Base-by-base conservation (phyloP, 2,113 vertebrate species). In the Zootoca vivipara region DNA sequence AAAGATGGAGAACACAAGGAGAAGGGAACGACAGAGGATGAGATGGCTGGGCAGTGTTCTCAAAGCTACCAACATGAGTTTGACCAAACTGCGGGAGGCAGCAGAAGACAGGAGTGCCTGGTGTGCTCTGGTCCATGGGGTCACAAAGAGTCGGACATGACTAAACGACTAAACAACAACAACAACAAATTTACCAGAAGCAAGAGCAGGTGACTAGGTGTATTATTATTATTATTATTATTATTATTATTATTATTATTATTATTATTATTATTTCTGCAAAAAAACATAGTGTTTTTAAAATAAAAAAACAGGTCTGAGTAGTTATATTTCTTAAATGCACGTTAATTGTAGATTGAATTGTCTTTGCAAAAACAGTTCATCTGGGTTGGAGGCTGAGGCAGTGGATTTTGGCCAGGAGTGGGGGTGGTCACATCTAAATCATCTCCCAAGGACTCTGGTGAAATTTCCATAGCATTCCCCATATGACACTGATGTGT, bases 401-500 rank as follows among this genome's bases (percentile, higher is more conserved):
- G 33, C 28, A 1, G 42, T 72, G 69, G 3, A 35, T 83, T 30
- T 30, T 35, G 70, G 8, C 9, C 22, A 69, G 77, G 83, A 85
- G 91, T 82, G 90, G 88, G 80, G 74, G 91, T 9, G 95, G 95
- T 94, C 94, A 67, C 92, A 93, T 96, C 95, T 96, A 97, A 96
- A 97, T 97, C 95, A 96, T 93, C 95, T 97, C 95, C 96, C 96
- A 96, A 97, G 96, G 95, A 97, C 94, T 96, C 94, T 91, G 93
- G 95, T 95, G 95, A 97, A 97, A 97, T 97, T 98, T 97, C 97
- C 97, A 97, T 97, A 97, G 95, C 96, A 87, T 96, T 96, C 96
- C 92, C 97, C 96, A 96, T 97, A 98, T 98, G 98, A 99, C 98
- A 98, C 98, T 98, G 97, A 98, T 98, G 97, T 98, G 98, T 98